Evolutionary conservation across 2,113 vertebrate species (phyloP).

Genomic region (Cynopterus brachyotis): DNA sequence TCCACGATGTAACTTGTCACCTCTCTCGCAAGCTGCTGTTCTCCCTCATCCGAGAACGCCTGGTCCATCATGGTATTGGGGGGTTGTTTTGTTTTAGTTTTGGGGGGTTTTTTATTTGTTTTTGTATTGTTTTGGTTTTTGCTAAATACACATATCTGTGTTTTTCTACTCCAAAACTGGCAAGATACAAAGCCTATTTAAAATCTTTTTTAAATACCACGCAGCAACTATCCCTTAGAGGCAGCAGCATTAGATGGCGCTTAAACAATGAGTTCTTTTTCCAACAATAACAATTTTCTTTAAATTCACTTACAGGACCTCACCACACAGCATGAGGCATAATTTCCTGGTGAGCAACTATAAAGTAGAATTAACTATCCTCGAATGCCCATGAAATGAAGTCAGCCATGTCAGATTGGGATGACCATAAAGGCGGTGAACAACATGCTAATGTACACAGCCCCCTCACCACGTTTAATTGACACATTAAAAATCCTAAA

Average conservation of each 20-base stretch:
- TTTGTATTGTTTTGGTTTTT: not conserved
- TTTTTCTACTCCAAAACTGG: slow-evolving; percentile 38
- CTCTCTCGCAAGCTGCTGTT: not conserved
- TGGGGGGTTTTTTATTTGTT: too few relatives aligned
- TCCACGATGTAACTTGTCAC: not conserved
- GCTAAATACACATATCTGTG: slow-evolving; percentile 34
- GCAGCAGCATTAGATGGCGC: slow-evolving; percentile 48
- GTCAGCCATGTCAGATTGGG: slow-evolving; percentile 71
- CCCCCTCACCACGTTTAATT: slow-evolving; percentile 76
- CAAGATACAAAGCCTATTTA: slow-evolving; percentile 54
- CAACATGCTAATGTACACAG: slow-evolving; percentile 74
- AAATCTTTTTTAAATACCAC: slow-evolving; percentile 56
- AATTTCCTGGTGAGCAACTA: slow-evolving; percentile 73
- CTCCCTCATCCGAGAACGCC: not conserved
- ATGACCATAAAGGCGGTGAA: slow-evolving; percentile 73
- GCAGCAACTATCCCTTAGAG: slow-evolving; percentile 53
- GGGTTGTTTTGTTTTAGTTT: too few relatives aligned
- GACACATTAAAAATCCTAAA: slow-evolving; percentile 68
- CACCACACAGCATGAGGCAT: slow-evolving; percentile 56
- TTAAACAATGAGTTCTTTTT: slow-evolving; percentile 66
- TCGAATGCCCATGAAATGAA: slow-evolving; percentile 77
- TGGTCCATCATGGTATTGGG: not conserved
- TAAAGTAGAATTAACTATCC: slow-evolving; percentile 67
- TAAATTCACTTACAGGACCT: slow-evolving; percentile 74
- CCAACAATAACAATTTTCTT: slow-evolving; percentile 73